These are phyloP conservation scores for Drosophila bocqueti DNA, from an alignment of 1,140 invertebrate genomes.

Conservation along the genomic window DNA sequence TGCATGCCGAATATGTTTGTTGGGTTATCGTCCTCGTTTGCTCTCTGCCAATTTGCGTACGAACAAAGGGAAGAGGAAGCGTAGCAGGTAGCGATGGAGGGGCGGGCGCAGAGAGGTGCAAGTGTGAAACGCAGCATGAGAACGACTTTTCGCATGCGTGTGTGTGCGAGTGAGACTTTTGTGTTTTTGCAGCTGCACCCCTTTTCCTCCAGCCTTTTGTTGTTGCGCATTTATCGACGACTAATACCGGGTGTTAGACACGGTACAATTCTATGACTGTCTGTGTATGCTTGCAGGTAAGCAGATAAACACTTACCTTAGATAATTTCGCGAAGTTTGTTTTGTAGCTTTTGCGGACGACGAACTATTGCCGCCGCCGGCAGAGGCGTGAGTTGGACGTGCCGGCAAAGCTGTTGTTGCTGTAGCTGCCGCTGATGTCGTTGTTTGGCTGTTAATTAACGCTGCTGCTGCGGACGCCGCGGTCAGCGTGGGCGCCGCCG, in stretches of 20 bases:
- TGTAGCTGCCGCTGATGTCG: conserved; percentile 35
- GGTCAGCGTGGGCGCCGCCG: conserved; percentile 55
- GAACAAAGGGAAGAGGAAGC: conserved; percentile 63
- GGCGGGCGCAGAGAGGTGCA: background rate
- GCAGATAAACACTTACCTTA: conserved; percentile 79
- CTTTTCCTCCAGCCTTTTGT: conserved; percentile 24
- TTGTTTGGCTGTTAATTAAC: conserved; percentile 37
- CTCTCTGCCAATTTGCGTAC: conserved; percentile 75
- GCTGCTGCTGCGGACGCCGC: conserved; percentile 42
- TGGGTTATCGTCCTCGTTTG: conserved; percentile 72
- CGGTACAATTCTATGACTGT: conserved; percentile 10
- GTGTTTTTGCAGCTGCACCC: conserved; percentile 55
- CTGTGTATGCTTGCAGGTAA: conserved; percentile 8
- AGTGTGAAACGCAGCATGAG: conserved; percentile 54
- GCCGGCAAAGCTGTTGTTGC: conserved; percentile 68
- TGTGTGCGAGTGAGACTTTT: conserved; percentile 5
- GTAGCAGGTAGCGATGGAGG: conserved; percentile 33
- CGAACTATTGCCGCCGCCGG: conserved; percentile 68
- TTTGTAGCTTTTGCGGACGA: conserved; percentile 76
- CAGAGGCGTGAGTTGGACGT: conserved; percentile 66
- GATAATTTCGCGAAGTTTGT: conserved; percentile 84
- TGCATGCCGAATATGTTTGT: conserved; percentile 63
- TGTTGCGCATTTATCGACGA: conserved; percentile 36
- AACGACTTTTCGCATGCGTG: conserved; percentile 36
- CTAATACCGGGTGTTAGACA: conserved; percentile 52